Conservation (phyloP, 2,888 invertebrate species). For the Melipona bicolor region DNA sequence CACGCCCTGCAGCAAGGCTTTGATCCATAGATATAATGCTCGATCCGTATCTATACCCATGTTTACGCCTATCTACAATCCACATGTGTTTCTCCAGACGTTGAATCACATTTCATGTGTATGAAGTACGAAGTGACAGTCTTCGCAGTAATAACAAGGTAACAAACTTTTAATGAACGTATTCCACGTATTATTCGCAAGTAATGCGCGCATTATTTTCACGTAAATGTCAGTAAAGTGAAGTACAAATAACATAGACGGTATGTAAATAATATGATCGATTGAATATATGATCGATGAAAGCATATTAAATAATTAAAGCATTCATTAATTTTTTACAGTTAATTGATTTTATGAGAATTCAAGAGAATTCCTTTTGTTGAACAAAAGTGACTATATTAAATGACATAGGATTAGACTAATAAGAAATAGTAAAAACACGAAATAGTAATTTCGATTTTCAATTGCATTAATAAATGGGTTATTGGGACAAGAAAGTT, state of each 20-base stretch:
- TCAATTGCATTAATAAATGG: slow-evolving; percentile 63
- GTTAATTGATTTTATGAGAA: not conserved
- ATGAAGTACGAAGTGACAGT: slow-evolving; percentile 16
- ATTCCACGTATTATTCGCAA: slow-evolving; percentile 27
- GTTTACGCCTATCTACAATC: slow-evolving; percentile 24
- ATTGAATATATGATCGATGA: slow-evolving; percentile 7
- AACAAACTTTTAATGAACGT: slow-evolving; percentile 60
- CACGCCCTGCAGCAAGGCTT: not conserved
- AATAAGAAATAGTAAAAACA: slow-evolving; percentile 13
- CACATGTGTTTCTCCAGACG: slow-evolving; percentile 16
- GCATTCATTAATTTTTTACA: not conserved
- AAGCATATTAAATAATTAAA: not conserved
- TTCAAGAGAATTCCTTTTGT: not conserved
- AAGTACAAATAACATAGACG: slow-evolving; percentile 18
- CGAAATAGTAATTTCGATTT: slow-evolving; percentile 47
- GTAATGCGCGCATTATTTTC: slow-evolving; percentile 9
- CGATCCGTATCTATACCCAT: slow-evolving; percentile 17
- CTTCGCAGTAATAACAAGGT: slow-evolving; percentile 34
- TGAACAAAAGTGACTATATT: not conserved
- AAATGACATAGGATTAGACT: not conserved
- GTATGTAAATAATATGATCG: slow-evolving; percentile 9
- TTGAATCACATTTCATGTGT: slow-evolving; percentile 35
- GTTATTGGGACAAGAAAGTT: slow-evolving; percentile 66
- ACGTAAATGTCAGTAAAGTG: slow-evolving; percentile 6
- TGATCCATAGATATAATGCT: not conserved